Evolutionary conservation across 2,113 vertebrate genomes (phyloP), one percentile per base, ranked within the genome.

Genomic region (Corvus cornix): DNA sequence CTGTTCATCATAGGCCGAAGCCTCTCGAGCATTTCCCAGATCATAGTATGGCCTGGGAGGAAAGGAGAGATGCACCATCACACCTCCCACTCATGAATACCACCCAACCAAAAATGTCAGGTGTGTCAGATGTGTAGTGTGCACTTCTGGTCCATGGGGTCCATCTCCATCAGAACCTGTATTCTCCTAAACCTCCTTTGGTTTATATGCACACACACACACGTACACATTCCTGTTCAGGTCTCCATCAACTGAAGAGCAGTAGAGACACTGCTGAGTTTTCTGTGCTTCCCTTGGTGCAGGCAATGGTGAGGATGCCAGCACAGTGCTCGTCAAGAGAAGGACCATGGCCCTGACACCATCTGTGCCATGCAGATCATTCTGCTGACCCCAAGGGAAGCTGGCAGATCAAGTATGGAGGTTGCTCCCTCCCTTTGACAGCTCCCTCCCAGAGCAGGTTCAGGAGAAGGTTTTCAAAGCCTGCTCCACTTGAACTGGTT

Each of bases 1-100:
- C 21, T 20, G 7, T 10, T 76, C 0, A 0, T 31, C 26, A 59
- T 8, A 51, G 44, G 21, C 44, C 2, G 1, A 43, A 31, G 43
- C 20, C 44, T 35, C 52, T 67, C 0, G 0, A 58, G 62, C 35
- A 43, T 67, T 51, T 76, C 44, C 7, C 43, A 35, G 20, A 30
- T 24, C 30, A 30, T 4, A 43, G 43, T 13, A 12, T 9, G 24
- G 30, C 35, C 62, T 35, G 35, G 16, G 8, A n/a, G 17, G 21
- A 31, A 59, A 67, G 52, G 20, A 59, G 17, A 27, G 21, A 68
- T 52, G 53, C 21, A 67, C 26, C 43, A 67, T 21, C 52, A 51
- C 44, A 51, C 9, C 9, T 68, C 63, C 33, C 39, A 41, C 16
- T 19, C 39, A 30, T 53, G 21, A 66, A 66, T 52, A n/a, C 33